A percentile compares a stretch with the other conserved stretches of the same genome.
Evolutionary conservation across 1,140 invertebrate species (phyloP).

Genomic region (Lepidurus apus): DNA sequence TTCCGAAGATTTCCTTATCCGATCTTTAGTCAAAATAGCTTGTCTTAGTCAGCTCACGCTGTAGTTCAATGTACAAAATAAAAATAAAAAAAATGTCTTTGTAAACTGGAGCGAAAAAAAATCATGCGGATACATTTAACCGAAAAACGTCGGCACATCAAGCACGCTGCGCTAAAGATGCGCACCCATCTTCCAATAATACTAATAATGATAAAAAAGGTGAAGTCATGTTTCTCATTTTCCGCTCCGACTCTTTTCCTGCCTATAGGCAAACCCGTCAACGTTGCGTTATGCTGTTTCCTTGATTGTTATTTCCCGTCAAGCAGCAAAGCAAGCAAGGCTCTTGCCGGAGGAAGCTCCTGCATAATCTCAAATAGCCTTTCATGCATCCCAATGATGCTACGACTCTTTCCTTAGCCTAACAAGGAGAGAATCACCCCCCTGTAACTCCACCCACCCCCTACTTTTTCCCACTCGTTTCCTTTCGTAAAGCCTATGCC

Average conservation of each 20-base stretch:
- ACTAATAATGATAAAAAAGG: not conserved
- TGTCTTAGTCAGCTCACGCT: too few species aligned
- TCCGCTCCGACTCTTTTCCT: not conserved
- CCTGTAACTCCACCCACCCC: not conserved
- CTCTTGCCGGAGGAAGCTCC: not conserved
- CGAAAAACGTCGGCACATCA: too few species aligned
- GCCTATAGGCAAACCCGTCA: not conserved
- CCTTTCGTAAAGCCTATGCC: not conserved
- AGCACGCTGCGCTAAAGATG: too few species aligned
- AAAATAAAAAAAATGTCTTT: too few species aligned
- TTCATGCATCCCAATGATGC: conserved; percentile 10
- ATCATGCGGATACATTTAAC: too few species aligned
- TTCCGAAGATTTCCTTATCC: too few species aligned
- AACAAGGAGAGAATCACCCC: not conserved
- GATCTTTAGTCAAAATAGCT: too few species aligned
- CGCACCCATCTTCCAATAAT: too few species aligned
- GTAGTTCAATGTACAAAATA: too few species aligned
- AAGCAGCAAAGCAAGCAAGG: conserved; percentile 8
- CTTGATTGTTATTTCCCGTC: conserved; percentile 19
- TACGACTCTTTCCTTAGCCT: not conserved
- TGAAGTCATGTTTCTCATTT: not conserved
- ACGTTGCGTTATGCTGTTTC: conserved; percentile 18
- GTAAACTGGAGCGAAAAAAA: too few species aligned
- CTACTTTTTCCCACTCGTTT: not conserved
- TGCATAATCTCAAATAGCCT: conserved; percentile 16